Base-by-base conservation (phyloP, 2,888 invertebrate species). In the Melangyna quadrimaculata region DNA sequence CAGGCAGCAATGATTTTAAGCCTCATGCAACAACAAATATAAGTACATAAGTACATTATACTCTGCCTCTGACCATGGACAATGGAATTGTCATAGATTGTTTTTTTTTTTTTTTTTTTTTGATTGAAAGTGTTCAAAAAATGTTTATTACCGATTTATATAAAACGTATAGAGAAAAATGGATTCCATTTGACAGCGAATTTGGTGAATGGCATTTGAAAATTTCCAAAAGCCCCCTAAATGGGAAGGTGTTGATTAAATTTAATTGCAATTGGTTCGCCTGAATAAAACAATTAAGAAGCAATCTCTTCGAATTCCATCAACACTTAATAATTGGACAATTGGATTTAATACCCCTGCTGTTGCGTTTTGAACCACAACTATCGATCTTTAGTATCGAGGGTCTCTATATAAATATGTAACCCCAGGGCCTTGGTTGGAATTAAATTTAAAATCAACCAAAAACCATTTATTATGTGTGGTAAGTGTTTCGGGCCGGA, bases 291-390 rank as follows among this genome's bases (percentile, higher is more conserved):
- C 67, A 67, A 79, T 59, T 73, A 59, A 59, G 78, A 63, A 40
- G 67, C 43, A 74, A 75, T 65, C 70, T 80, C 55, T 78, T 55
- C 14, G 61, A 74, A 74, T 78, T 74, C 83, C 63, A 70, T 70
- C 74, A 63, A 78, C 78, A 78, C 78, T 78, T 69, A 74, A 78
- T 78, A 78, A 79, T 79, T 83, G 74, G 79, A 83, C 79, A 65
- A 57, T 79, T 57, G 55, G 48, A 75, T 57, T 70, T 71, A 70
- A 63, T 78, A 51, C 14, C 29, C 55, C 22, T 19, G 61, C 19
- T 32, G 59, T n/a, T n/a, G n/a, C n/a, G n/a, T 14, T 35, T 22
- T 22, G 1, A 35, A 22, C 29, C 45, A 17, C 48, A 45, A 45
- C 40, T 37, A 74, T 61, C 73, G 65, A 22, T 77, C 57, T 35